Evolutionary conservation across 2,888 invertebrate genomes (phyloP), one percentile per base, ranked within the genome.

Genomic region (Aphodius sticticus): DNA sequence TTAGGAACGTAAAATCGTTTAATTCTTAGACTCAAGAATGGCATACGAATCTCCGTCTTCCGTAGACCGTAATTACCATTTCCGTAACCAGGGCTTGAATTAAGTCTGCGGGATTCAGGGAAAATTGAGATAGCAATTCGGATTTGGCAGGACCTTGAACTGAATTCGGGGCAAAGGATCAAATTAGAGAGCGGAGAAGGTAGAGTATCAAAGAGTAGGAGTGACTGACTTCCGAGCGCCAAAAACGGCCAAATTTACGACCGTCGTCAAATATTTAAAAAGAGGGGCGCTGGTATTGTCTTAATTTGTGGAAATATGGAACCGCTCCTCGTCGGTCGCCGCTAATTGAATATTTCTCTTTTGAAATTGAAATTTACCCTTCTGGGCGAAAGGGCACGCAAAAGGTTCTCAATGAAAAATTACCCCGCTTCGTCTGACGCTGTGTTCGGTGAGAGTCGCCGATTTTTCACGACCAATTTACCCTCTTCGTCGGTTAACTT

Each of bases 181-280:
- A 53, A 53, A 53, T 53, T 53, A 53, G 53, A 53, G 53, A 12
- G 53, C 53, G 53, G 53, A 53, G 53, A 53, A 53, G 53, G 53
- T 7, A 53, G 26, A 26, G 26, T 53, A 53, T 53, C 53, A 53
- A 53, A 53, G 53, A 53, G 12, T 2, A 12, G 7, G 53, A 53
- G 12, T 53, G 53, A 53, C 53, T 53, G 53, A 53, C 53, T 53
- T 53, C 53, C 9, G 7, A 12, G 53, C 53, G 53, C 9, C 53
- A 12, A 53, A 53, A 53, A 53, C 53, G 53, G 53, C 53, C 53
- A 53, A 53, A 53, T 53, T 53, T 53, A 53, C 53, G 53, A 53
- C 53, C 53, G 53, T 53, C 53, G 53, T 53, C 53, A 53, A 53
- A 53, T 53, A 53, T 53, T 53, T 53, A 53, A 53, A 53, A 53